Conservation (phyloP, 2,888 invertebrate genomes). For the Nephrocerus scutellatus region DNA sequence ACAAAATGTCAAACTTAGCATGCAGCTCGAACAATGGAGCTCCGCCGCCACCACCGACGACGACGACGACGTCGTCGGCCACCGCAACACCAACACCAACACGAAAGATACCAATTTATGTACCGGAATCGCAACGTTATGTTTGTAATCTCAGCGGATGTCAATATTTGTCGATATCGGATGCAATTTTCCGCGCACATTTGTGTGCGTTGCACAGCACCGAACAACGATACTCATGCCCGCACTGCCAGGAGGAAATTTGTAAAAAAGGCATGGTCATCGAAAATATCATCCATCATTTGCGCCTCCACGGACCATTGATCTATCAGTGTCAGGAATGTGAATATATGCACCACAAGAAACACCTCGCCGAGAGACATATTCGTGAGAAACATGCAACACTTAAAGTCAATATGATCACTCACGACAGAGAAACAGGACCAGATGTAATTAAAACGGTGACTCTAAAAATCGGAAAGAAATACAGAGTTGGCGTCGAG, state of each 20-base stretch:
- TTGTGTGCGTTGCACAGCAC: conserved; percentile 64
- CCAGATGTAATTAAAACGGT: conserved; percentile 17
- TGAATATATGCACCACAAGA: conserved; percentile 58
- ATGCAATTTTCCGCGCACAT: conserved; percentile 64
- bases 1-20: conserved; percentile 77
- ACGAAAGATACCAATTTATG: conserved; percentile 32
- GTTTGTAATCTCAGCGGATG: conserved; percentile 67
- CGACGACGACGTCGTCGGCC: background rate
- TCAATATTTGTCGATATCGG: conserved; percentile 64
- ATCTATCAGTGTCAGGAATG: conserved; percentile 70
- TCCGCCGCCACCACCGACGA: conserved; percentile 1
- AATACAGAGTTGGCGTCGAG: background rate
- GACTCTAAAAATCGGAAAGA: conserved; percentile 18
- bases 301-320: conserved; percentile 66
- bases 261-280: conserved; percentile 49
- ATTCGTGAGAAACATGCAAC: conserved; percentile 46
- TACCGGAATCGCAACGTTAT: conserved; percentile 55
- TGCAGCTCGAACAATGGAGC: conserved; percentile 53
- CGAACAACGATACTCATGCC: conserved; percentile 57
- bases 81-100: background rate
- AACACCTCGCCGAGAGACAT: conserved; percentile 61
- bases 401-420: conserved; percentile 26
- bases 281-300: conserved; percentile 62
- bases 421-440: conserved; percentile 21
- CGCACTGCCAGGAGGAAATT: conserved; percentile 60